These are phyloP conservation scores for Priocnemis perturbator DNA, from an alignment of 2,888 invertebrate genomes.

Conservation along the genomic window DNA sequence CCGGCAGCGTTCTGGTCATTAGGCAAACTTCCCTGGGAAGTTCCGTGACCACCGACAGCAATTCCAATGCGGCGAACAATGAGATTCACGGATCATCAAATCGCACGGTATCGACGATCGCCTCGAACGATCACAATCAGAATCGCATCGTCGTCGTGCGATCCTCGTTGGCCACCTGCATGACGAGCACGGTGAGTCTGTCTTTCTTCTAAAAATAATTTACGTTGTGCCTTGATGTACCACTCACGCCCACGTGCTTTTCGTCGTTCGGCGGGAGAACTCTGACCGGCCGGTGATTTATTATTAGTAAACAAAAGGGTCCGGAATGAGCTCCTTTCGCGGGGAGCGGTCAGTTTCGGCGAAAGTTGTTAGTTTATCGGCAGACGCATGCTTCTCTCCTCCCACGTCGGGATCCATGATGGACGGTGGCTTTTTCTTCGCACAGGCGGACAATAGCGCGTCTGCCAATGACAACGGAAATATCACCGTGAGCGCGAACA, in stretches of 20 bases:
- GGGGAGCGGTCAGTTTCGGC: no score
- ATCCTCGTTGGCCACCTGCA: constrained; percentile 67
- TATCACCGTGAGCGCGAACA: constrained; percentile 56
- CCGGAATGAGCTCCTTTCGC: no score
- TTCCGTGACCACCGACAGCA: constrained; percentile 60
- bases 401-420: no score
- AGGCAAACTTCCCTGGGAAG: constrained; percentile 69
- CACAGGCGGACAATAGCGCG: constrained; percentile 65
- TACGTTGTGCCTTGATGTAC: no score
- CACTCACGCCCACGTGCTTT: no score
- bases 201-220: background rate
- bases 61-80: constrained; percentile 40
- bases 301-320: no score
- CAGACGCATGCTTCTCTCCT: no score
- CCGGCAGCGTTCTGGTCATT: constrained; percentile 73
- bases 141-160: constrained; percentile 73
- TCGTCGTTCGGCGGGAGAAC: no score
- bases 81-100: constrained; percentile 63
- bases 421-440: no score
- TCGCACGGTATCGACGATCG: constrained; percentile 62
- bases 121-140: constrained; percentile 72
- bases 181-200: constrained; percentile 65
- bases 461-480: constrained; percentile 60
- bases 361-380: no score
- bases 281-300: no score